Conservation (phyloP, 1,140 invertebrate genomes). For the Aphelenchoides fujianensis region DNA sequence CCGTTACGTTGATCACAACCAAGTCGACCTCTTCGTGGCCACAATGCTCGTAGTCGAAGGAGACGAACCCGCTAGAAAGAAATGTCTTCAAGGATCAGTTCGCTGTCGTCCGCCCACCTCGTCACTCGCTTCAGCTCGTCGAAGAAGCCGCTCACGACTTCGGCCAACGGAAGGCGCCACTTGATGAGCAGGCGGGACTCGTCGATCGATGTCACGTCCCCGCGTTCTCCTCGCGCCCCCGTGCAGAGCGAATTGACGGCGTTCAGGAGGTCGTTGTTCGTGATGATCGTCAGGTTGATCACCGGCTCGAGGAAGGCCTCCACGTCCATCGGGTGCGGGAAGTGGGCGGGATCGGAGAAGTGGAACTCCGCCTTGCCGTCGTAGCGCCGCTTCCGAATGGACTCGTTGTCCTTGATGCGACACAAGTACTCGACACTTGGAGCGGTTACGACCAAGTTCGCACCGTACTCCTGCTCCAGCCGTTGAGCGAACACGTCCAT, state of each 20-base stretch:
- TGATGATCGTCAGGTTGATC: slow-evolving; percentile 82
- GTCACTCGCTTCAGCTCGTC: slow-evolving; percentile 72
- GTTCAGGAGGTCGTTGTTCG: slow-evolving; percentile 69
- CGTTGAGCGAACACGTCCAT: slow-evolving; percentile 86
- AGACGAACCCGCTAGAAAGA: slow-evolving; percentile 95
- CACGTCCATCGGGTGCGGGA: slow-evolving; percentile 56
- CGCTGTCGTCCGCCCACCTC: too few species aligned
- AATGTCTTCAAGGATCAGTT: too few species aligned
- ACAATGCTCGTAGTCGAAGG: slow-evolving; percentile 92
- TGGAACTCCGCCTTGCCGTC: slow-evolving; percentile 70
- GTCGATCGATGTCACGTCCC: slow-evolving; percentile 76
- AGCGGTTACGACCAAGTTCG: slow-evolving; percentile 81
- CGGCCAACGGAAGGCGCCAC: slow-evolving; percentile 80
- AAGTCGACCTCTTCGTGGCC: slow-evolving; percentile 70
- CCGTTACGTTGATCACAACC: slow-evolving; percentile 71
- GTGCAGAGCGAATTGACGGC: slow-evolving; percentile 65
- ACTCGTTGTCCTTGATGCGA: slow-evolving; percentile 69
- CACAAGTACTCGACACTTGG: slow-evolving; percentile 92
- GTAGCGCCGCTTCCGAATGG: slow-evolving; percentile 69
- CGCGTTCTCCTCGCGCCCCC: slow-evolving; percentile 75
- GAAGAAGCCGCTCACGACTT: slow-evolving; percentile 91
- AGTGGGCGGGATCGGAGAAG: slow-evolving; percentile 77
- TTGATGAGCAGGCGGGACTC: slow-evolving; percentile 76
- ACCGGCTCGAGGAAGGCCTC: slow-evolving; percentile 73
- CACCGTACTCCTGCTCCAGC: slow-evolving; percentile 85